Base-by-base conservation (phyloP, 2,113 vertebrate genomes). In the Entelurus aequoreus region DNA sequence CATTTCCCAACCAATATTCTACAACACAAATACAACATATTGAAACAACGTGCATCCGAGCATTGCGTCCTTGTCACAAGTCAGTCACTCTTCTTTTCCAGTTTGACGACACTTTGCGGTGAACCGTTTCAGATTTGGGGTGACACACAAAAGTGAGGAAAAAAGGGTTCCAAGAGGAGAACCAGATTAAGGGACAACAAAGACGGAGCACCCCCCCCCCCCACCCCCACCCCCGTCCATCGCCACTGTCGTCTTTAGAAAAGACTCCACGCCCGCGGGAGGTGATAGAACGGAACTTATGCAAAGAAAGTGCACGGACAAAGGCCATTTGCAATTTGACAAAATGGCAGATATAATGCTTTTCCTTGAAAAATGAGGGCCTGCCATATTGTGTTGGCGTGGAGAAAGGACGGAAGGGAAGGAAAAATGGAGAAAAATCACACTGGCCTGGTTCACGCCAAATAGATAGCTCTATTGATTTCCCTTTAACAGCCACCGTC, bases 391-490 rank as follows among this genome's bases (percentile, higher is more conserved):
- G 87, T 87, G 78, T 61, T 78, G 79, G 77, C 68, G 80, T 69
- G 78, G 77, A 74, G 74, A 85, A 86, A 86, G 74, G 75, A 79
- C 71, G 70, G 75, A 69, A 75, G 73, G 44, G 53, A 74, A 79
- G 75, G 65, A 79, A 84, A 84, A 87, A 90, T 82, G 65, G 85
- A 88, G 88, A 89, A 88, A 89, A 89, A 89, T 90, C 86, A 87
- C 52, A 80, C 81, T 90, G 89, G 86, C 87, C 89, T 91, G 88
- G 87, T 92, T 90, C 81, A 90, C 76, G 85, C 90, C 88, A 91
- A 91, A 92, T 90, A 90, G 87, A 91, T 89, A 87, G 84, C 88
- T 90, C 89, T 87, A 90, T 91, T 92, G 88, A 90, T 91, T 88
- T 90, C 83, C 82, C 82, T 90, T 87, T 90, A 90, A 81, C 85